Evolutionary conservation across 2,113 vertebrate genomes (phyloP).

Genomic region (Carollia perspicillata): DNA sequence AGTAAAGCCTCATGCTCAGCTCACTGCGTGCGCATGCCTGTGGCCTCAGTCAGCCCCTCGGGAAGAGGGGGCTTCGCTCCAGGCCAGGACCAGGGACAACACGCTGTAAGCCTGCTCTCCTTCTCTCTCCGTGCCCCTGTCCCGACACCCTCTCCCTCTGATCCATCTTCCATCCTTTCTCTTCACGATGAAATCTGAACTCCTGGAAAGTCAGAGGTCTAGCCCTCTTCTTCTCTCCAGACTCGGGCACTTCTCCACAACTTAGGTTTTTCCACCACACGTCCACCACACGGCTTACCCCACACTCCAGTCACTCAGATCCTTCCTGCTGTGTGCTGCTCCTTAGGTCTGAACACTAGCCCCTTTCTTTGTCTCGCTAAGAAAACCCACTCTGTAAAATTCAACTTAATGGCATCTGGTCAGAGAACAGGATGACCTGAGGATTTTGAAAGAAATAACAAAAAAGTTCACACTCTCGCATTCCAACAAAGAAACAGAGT

Average conservation of each 20-base stretch:
- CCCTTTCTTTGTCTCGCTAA: not conserved
- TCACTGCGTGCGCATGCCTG: rapidly evolving
- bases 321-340: not conserved
- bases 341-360: not conserved
- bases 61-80: too few relatives aligned
- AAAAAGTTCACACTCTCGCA: not conserved
- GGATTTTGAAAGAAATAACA: not conserved
- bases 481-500: not conserved
- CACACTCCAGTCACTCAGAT: rapidly evolving
- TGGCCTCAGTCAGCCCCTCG: rapidly evolving
- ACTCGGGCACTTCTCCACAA: rapidly evolving
- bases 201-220: not conserved
- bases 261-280: too few relatives aligned
- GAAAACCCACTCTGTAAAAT: not conserved
- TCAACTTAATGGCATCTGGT: not conserved
- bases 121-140: not conserved
- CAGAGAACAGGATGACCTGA: not conserved
- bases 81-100: not conserved
- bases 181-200: not conserved
- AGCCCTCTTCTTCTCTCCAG: not conserved
- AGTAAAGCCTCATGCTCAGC: not conserved
- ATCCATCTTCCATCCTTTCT: not conserved
- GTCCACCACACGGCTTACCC: rapidly evolving
- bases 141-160: not conserved
- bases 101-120: not conserved